Base-by-base conservation (phyloP, 2,797 vertebrate species). In the Nannoperca obscura region DNA sequence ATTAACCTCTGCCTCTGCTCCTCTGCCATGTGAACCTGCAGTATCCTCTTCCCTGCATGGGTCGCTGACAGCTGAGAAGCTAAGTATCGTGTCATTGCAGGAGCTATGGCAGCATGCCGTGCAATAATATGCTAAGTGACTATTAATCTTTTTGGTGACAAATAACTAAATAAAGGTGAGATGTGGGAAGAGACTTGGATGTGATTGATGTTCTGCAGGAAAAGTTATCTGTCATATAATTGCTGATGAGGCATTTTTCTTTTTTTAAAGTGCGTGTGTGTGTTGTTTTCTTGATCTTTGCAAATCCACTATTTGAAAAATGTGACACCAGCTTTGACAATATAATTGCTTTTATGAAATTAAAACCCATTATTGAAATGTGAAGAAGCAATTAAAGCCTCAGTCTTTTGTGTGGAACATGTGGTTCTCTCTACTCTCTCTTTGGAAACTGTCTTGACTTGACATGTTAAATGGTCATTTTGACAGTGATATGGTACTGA, bases 71-170 rank as follows among this genome's bases (percentile, higher is more conserved):
- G 89, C 85, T 71, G 75, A 88, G 81, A 71, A 84, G 88, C 77
- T 80, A 74, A 84, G 82, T 77, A 69, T 86, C 89, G 89, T 84
- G 82, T 91, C 87, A 93, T 81, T 82, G 85, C 86, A 80, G 86
- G 84, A 88, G 86, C 86, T 74, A 94, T 80, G 74, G 84, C 84
- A 74, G 88, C 93, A 88, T 89, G 90, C 78, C 57, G 82, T 83
- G 85, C 86, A 93, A 92, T 92, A 90, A 90, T 89, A 91, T 70
- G 75, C 85, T 92, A 92, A 94, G 89, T 92, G 90, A 89, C 92
- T 90, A 94, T 95, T 95, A 94, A 95, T 95, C 94, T 94, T 89
- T 84, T 76, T 44, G 69, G 88, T 89, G 88, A 93, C 90, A 92
- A 94, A 94, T 93, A 93, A 91, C 86, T 91, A 91, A 92, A 93